These are phyloP conservation scores for Atractosteus spatula DNA, from an alignment of 2,113 vertebrate genomes.

Conservation along the genomic window DNA sequence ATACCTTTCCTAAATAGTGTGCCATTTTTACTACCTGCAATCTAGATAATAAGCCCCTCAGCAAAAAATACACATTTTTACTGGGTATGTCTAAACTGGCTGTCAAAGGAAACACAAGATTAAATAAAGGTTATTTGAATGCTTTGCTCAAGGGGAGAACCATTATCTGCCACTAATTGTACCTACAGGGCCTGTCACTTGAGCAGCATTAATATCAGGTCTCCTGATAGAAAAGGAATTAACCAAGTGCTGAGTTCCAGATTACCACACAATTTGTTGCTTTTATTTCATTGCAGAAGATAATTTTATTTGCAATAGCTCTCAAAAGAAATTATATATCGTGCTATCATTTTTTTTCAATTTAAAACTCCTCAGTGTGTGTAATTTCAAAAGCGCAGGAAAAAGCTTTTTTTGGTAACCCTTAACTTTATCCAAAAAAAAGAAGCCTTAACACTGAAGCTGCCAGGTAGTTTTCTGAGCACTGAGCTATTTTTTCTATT, in stretches of 20 bases:
- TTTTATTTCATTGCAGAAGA: too few species aligned
- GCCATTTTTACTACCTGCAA: conserved; percentile 26
- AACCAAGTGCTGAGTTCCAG: not conserved
- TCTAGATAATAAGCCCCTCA: conserved; percentile 32
- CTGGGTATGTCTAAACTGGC: conserved; percentile 43
- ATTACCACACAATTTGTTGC: too few species aligned
- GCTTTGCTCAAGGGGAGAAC: conserved; percentile 33
- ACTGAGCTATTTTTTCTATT: too few species aligned
- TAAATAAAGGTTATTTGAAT: conserved; percentile 57
- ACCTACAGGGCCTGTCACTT: conserved; percentile 52
- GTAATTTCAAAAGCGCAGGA: not conserved
- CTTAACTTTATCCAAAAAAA: not conserved
- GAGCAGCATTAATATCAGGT: conserved; percentile 45
- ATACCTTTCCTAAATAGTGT: conserved; percentile 14
- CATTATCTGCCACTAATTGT: conserved; percentile 61
- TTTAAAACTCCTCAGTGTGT: not conserved
- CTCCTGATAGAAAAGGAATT: conserved; percentile 11
- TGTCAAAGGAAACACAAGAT: conserved; percentile 46
- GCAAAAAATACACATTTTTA: conserved; percentile 35
- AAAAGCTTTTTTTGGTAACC: not conserved
- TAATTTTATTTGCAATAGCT: too few species aligned
- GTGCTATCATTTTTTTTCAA: too few species aligned
- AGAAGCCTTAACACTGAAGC: too few species aligned
- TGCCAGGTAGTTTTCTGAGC: too few species aligned
- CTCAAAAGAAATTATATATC: too few species aligned